phyloP scores from a whole-genome alignment of 2,888 invertebrate genomes.

The Pyrochroa serraticornis region DNA sequence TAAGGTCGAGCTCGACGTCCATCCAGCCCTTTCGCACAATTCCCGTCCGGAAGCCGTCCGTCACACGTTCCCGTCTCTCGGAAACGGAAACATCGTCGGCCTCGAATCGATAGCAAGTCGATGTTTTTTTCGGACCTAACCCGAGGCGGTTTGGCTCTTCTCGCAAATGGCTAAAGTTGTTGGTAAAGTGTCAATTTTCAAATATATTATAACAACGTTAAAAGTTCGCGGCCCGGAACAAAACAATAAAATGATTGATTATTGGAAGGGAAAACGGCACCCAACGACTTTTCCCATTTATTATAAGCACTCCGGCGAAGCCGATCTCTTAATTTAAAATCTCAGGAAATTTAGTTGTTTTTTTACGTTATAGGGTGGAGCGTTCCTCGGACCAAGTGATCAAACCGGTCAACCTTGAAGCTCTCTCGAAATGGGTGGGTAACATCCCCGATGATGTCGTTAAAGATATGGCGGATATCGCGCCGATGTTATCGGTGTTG shows the following conservation, averaged over 20 bases:
- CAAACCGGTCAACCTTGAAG: constrained; percentile 96
- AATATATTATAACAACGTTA: constrained; percentile 12
- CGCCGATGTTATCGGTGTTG: constrained; percentile 90
- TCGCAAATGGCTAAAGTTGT: constrained; percentile 7
- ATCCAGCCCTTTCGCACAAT: too few species aligned
- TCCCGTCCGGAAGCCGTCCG: too few species aligned
- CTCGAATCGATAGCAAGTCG: too few species aligned
- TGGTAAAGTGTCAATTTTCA: constrained; percentile 12
- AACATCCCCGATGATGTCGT: constrained; percentile 90
- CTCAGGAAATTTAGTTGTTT: constrained; percentile 11
- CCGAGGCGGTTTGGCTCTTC: too few species aligned
- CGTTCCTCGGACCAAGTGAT: constrained; percentile 98
- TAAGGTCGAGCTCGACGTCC: too few species aligned
- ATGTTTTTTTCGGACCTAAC: too few species aligned
- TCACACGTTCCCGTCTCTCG: too few species aligned
- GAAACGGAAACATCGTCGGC: too few species aligned
- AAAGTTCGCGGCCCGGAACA: constrained; percentile 14
- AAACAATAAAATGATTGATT: constrained; percentile 22
- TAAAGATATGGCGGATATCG: constrained; percentile 88
- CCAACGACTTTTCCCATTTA: not conserved
- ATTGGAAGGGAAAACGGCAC: not conserved
- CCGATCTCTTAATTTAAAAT: not conserved
- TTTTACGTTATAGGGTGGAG: constrained; percentile 77
- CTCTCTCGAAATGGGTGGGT: constrained; percentile 91
- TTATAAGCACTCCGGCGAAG: not conserved